phyloP scores from a whole-genome alignment of 2,888 invertebrate species.

The Blomia tropicalis region DNA sequence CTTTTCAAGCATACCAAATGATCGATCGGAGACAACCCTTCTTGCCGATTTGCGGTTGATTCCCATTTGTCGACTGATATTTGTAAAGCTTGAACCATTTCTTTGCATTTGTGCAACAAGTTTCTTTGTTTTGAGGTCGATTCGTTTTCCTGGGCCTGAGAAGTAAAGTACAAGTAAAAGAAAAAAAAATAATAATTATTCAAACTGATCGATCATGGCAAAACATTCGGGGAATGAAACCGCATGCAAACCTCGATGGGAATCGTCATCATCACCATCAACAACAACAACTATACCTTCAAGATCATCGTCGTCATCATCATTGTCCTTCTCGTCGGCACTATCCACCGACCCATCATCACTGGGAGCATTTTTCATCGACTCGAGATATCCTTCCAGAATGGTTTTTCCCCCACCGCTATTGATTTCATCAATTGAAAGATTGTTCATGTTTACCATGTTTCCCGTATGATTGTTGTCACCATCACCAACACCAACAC shows the following conservation, averaged over 20 bases:
- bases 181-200: not conserved
- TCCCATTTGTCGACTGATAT: slow-evolving; percentile 13
- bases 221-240: not conserved
- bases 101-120: not conserved
- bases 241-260: not conserved
- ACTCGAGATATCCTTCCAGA: slow-evolving; percentile 9
- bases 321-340: not conserved
- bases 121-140: slow-evolving; percentile 12
- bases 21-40: not conserved
- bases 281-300: not conserved
- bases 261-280: not conserved
- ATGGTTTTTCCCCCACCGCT: slow-evolving; percentile 13
- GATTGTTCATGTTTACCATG: not conserved
- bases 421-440: slow-evolving; percentile 3
- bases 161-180: not conserved
- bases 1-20: slow-evolving; percentile 15
- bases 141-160: not conserved
- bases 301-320: not conserved
- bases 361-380: not conserved
- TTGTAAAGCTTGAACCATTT: not conserved
- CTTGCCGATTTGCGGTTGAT: not conserved
- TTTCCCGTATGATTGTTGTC: not conserved
- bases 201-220: no score
- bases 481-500: not conserved
- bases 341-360: slow-evolving; percentile 4